A percentile compares a stretch with the other conserved stretches of the same genome.
These are phyloP conservation scores for Cirrhinus molitorella DNA, from an alignment of 2,797 vertebrate species.

Conservation along the genomic window DNA sequence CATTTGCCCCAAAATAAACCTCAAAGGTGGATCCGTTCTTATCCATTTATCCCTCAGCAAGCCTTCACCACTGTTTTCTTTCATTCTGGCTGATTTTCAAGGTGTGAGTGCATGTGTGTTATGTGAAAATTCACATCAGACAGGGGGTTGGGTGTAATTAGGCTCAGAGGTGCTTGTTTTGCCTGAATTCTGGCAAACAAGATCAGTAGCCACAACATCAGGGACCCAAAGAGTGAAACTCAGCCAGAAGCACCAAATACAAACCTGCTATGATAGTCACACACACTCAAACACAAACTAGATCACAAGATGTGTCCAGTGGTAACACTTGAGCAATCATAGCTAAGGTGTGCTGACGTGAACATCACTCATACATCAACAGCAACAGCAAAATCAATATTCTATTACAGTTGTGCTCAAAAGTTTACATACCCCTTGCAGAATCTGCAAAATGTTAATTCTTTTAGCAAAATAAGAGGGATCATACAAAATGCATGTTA, in stretches of 20 bases:
- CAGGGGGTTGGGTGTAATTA: constrained; percentile 51
- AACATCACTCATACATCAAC: constrained; percentile 5
- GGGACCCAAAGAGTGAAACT: constrained; percentile 35
- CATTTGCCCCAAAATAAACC: constrained; percentile 9
- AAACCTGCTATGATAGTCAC: constrained; percentile 31
- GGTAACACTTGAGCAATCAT: constrained; percentile 17
- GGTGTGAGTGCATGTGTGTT: neutral
- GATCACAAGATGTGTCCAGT: constrained; percentile 30
- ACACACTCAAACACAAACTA: constrained; percentile 33
- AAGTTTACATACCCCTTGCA: no score
- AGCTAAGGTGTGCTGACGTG: neutral
- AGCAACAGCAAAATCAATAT: neutral
- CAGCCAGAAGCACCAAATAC: constrained; percentile 42
- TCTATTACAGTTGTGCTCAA: no score
- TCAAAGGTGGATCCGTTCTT: constrained; percentile 14
- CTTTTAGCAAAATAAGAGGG: no score
- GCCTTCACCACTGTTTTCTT: neutral
- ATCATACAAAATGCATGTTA: no score
- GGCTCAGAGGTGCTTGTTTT: constrained; percentile 60
- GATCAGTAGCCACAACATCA: constrained; percentile 31
- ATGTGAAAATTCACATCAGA: constrained; percentile 41
- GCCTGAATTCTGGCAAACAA: constrained; percentile 51
- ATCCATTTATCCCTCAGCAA: constrained; percentile 1
- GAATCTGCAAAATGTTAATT: no score
- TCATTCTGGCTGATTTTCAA: constrained; percentile 7